Evolutionary conservation across 2,113 vertebrate genomes (phyloP).

Genomic region (Pangasianodon hypophthalmus): DNA sequence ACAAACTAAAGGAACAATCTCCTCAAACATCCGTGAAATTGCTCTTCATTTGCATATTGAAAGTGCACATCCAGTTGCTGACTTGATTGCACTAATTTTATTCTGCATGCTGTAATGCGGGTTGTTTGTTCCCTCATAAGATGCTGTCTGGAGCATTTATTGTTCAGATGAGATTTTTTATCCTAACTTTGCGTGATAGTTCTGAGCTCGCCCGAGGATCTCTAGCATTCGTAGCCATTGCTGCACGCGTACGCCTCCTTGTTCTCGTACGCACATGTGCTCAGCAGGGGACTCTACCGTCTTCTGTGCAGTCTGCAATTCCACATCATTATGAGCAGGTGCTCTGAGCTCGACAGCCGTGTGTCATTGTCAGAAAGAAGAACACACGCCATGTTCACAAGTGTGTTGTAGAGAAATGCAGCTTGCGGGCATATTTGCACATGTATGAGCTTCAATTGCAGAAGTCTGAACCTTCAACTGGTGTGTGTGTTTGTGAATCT

Average conservation of each 20-base stretch:
- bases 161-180: constrained; percentile 2
- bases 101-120: constrained; percentile 15
- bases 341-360: constrained; percentile 47
- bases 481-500: not conserved
- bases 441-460: constrained; percentile 9
- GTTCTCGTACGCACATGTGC: constrained; percentile 33
- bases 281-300: constrained; percentile 31
- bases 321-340: constrained; percentile 56
- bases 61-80: not conserved
- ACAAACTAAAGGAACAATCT: not conserved
- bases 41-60: constrained; percentile 30
- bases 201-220: constrained; percentile 20
- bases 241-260: constrained; percentile 31
- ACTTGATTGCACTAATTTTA: constrained; percentile 28
- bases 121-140: constrained; percentile 9
- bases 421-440: constrained; percentile 40
- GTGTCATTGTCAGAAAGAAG: constrained; percentile 47
- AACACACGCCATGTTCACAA: constrained; percentile 8
- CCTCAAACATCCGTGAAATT: constrained; percentile 29
- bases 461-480: not conserved
- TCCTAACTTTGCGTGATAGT: not conserved
- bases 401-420: constrained; percentile 39
- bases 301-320: constrained; percentile 52
- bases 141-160: constrained; percentile 16
- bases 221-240: constrained; percentile 20